A percentile compares a stretch with the other conserved stretches of the same genome.
phyloP scores from a whole-genome alignment of 30 jellyfish, hydroid and myxozoan species.

The Cassiopea xamachana region DNA sequence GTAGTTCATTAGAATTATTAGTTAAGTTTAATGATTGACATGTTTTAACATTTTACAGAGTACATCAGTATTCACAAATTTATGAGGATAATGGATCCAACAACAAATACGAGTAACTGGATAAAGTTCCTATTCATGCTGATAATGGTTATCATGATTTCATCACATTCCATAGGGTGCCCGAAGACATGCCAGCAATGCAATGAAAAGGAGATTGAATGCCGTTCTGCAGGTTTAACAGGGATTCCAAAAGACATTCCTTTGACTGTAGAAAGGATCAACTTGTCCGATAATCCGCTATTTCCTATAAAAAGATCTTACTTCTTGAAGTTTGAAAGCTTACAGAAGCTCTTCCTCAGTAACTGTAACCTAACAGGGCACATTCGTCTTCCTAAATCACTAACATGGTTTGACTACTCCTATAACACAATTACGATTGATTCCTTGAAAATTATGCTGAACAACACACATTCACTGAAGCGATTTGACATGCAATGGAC shows the following conservation, averaged over 20 bases:
- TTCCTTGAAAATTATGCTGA: conserved; percentile 1
- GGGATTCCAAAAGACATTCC: conserved; percentile 45
- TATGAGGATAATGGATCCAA: no score
- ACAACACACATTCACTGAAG: neutral
- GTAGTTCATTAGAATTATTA: no score
- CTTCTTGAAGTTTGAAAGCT: conserved; percentile 8
- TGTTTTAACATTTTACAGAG: no score
- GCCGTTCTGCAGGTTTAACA: neutral
- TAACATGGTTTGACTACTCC: neutral
- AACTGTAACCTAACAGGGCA: conserved; percentile 10
- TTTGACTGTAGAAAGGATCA: neutral
- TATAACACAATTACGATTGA: neutral
- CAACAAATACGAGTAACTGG: no score
- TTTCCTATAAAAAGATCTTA: neutral
- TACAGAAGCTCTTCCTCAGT: neutral
- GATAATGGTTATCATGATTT: neutral
- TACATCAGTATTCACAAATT: no score
- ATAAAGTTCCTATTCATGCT: neutral
- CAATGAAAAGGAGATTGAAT: neutral
- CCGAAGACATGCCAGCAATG: neutral
- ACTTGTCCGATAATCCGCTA: conserved; percentile 12
- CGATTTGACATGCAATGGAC: neutral
- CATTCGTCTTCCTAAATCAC: neutral
- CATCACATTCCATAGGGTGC: neutral
- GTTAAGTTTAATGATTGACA: no score